Evolutionary conservation across 2,888 invertebrate species (phyloP).

Genomic region (Netelia inedita): DNA sequence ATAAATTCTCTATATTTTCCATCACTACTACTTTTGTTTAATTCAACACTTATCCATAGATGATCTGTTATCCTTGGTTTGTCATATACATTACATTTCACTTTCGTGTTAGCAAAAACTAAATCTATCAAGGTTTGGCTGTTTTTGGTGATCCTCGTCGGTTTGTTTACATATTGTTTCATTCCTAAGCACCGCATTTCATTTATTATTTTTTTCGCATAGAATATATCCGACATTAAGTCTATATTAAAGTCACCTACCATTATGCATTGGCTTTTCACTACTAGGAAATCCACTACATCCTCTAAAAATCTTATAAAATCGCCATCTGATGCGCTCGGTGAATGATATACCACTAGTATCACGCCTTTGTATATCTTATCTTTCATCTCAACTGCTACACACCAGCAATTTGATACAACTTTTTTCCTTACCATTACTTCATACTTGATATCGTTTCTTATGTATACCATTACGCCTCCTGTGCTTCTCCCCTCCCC

Average conservation of each 20-base stretch:
- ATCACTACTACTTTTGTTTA: neutral
- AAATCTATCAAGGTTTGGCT: constrained; percentile 40
- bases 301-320: constrained; percentile 43
- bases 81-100: neutral
- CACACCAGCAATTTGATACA: constrained; percentile 26
- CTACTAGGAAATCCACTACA: constrained; percentile 18
- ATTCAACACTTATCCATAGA: neutral
- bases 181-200: constrained; percentile 53
- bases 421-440: neutral
- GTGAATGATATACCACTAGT: constrained; percentile 59
- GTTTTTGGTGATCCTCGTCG: constrained; percentile 40
- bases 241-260: constrained; percentile 52
- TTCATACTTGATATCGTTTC: constrained; percentile 11
- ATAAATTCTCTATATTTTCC: neutral
- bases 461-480: neutral
- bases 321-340: constrained; percentile 48
- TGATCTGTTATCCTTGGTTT: neutral
- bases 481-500: constrained; percentile 34
- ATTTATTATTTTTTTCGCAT: constrained; percentile 34
- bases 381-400: constrained; percentile 28
- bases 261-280: constrained; percentile 26
- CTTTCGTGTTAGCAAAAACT: constrained; percentile 31
- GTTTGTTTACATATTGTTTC: too few species aligned
- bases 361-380: constrained; percentile 53
- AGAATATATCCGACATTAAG: constrained; percentile 15